Evolutionary conservation across 1,140 invertebrate genomes (phyloP).

Genomic region (Cydia pomonella): DNA sequence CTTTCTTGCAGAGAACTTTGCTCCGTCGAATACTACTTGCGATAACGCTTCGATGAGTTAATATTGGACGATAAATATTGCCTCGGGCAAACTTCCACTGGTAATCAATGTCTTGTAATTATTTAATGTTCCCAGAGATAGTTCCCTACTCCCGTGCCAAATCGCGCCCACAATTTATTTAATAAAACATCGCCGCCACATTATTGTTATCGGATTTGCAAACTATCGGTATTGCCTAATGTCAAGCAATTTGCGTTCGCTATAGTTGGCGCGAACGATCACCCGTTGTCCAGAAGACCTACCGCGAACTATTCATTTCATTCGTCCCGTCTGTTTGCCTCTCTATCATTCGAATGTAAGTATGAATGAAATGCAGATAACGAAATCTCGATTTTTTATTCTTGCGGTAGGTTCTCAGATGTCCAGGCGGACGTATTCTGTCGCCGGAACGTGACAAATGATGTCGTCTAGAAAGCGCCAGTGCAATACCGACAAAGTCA

Average conservation of each 20-base stretch:
- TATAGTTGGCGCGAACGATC: neutral
- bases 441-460: slow-evolving; percentile 6
- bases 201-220: slow-evolving; percentile 8
- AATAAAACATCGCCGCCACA: neutral
- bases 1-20: neutral
- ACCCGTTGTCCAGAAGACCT: neutral
- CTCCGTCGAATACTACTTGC: neutral
- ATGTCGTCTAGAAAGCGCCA: slow-evolving; percentile 12
- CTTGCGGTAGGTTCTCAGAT: no score
- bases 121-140: slow-evolving; percentile 23
- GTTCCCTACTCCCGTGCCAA: slow-evolving; percentile 13
- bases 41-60: slow-evolving; percentile 1
- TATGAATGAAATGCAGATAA: no score
- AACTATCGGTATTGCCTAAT: slow-evolving; percentile 11
- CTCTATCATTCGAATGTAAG: no score
- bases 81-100: neutral
- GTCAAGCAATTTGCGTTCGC: neutral
- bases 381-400: no score
- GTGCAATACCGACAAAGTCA: neutral
- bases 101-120: slow-evolving; percentile 21
- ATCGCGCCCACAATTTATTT: slow-evolving; percentile 10
- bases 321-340: no score
- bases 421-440: neutral
- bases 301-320: no score
- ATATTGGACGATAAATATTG: slow-evolving; percentile 28